Evolutionary conservation across 64 coral and sea anemone genomes (phyloP).

Genomic region (Orbicella faveolata): DNA sequence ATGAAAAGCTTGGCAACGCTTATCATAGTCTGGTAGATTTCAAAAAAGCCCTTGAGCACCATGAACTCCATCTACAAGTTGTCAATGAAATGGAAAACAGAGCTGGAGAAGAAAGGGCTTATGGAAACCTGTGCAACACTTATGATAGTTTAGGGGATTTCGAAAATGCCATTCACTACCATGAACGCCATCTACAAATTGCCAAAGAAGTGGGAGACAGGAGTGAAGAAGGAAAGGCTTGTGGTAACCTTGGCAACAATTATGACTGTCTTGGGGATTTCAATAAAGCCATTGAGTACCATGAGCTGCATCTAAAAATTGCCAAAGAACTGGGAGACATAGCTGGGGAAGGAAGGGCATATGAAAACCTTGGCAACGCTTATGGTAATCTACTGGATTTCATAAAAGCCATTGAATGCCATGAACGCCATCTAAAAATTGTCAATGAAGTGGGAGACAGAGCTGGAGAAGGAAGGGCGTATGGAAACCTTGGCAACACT

Average conservation of each 20-base stretch:
- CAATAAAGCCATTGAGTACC: no score
- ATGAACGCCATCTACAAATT: background rate
- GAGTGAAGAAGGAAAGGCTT: background rate
- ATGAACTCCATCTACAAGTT: background rate
- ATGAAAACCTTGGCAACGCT: background rate
- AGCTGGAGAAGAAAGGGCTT: background rate
- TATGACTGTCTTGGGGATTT: no score
- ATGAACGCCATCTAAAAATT: constrained; percentile 10
- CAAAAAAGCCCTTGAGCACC: background rate
- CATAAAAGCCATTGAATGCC: background rate
- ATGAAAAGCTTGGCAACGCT: background rate
- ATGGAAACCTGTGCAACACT: no score
- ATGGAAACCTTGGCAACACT: no score
- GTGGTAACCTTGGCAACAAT: no score
- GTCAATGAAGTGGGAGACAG: no score
- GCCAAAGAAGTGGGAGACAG: constrained; percentile 5
- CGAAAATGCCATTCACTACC: background rate
- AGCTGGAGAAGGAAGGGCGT: no score
- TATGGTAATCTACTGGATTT: background rate
- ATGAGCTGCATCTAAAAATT: background rate
- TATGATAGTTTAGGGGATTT: background rate
- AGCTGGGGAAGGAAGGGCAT: background rate
- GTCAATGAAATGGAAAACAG: background rate
- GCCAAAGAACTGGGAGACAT: constrained; percentile 3
- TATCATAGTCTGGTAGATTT: background rate